These are phyloP conservation scores for Hermaeophaga mercurialis DNA, from an alignment of 2,888 invertebrate species.

Conservation along the genomic window DNA sequence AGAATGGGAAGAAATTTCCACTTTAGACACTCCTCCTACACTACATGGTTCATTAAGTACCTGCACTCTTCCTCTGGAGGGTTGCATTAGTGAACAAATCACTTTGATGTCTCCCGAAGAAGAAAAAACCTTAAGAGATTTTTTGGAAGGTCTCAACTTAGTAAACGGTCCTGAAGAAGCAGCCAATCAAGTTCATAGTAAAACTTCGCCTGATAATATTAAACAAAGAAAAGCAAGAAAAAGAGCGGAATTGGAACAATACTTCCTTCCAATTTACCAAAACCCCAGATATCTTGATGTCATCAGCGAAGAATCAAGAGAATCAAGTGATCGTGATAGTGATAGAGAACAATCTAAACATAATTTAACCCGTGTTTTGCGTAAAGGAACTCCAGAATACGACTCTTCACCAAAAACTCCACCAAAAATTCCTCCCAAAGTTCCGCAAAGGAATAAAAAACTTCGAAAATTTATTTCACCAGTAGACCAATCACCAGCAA, in stretches of 20 bases:
- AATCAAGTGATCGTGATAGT: slow-evolving; percentile 69
- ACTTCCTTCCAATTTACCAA: slow-evolving; percentile 63
- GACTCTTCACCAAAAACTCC: slow-evolving; percentile 34
- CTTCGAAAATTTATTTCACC: slow-evolving; percentile 25
- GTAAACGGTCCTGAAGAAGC: slow-evolving; percentile 59
- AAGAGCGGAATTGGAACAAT: slow-evolving; percentile 62
- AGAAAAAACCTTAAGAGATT: slow-evolving; percentile 62
- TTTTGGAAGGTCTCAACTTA: slow-evolving; percentile 64
- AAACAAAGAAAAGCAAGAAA: slow-evolving; percentile 61
- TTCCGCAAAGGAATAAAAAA: slow-evolving; percentile 17
- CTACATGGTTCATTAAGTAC: slow-evolving; percentile 54
- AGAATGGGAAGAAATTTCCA: slow-evolving; percentile 64
- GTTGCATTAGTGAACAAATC: slow-evolving; percentile 41
- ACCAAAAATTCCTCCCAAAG: slow-evolving; percentile 4
- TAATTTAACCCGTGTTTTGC: slow-evolving; percentile 44
- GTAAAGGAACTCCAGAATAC: slow-evolving; percentile 47
- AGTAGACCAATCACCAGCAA: slow-evolving; percentile 37
- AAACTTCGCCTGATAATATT: slow-evolving; percentile 35
- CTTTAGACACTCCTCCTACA: slow-evolving; percentile 53
- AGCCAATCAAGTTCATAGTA: slow-evolving; percentile 39
- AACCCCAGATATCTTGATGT: slow-evolving; percentile 75
- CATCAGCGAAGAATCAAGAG: slow-evolving; percentile 72
- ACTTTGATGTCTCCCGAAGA: slow-evolving; percentile 62
- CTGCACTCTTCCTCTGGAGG: slow-evolving; percentile 57
- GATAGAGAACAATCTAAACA: slow-evolving; percentile 52